Percentiles rank a stretch among this genome's conserved stretches.
phyloP scores from a whole-genome alignment of 2,113 vertebrate species.

The Bubalus kerabau region DNA sequence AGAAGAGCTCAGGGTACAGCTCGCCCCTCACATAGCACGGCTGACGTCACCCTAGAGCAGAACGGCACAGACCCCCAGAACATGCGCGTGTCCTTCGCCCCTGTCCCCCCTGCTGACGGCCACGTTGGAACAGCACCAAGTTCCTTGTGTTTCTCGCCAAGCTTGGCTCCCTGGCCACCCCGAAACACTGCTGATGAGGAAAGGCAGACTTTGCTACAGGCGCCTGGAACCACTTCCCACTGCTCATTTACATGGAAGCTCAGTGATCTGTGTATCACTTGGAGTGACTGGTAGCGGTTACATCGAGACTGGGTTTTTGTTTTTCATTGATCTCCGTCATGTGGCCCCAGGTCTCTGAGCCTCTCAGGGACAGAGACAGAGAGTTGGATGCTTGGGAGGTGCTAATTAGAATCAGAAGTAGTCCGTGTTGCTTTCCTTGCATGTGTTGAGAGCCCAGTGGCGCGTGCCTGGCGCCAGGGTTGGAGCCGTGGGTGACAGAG shows the following conservation, averaged over 20 bases:
- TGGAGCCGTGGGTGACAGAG: neutral
- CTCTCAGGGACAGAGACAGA: neutral
- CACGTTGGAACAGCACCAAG: fast-evolving
- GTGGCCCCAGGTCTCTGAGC: neutral
- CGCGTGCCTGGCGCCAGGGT: fast-evolving
- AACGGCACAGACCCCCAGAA: neutral
- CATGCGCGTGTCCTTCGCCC: neutral
- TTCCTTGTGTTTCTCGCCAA: neutral
- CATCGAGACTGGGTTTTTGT: neutral
- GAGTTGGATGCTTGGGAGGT: neutral
- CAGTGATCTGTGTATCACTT: fast-evolving
- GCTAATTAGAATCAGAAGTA: neutral
- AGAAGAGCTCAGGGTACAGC: neutral
- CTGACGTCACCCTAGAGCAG: neutral
- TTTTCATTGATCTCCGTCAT: neutral
- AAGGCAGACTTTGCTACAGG: neutral
- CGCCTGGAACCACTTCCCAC: neutral
- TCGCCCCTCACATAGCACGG: neutral
- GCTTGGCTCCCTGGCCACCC: neutral
- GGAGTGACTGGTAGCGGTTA: neutral
- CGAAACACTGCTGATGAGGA: neutral
- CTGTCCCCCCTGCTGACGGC: fast-evolving
- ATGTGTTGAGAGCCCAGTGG: neutral
- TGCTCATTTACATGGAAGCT: fast-evolving
- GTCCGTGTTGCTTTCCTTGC: no score